Evolutionary conservation across 2,113 vertebrate genomes (phyloP).

Genomic region (Apodemus speciosus): DNA sequence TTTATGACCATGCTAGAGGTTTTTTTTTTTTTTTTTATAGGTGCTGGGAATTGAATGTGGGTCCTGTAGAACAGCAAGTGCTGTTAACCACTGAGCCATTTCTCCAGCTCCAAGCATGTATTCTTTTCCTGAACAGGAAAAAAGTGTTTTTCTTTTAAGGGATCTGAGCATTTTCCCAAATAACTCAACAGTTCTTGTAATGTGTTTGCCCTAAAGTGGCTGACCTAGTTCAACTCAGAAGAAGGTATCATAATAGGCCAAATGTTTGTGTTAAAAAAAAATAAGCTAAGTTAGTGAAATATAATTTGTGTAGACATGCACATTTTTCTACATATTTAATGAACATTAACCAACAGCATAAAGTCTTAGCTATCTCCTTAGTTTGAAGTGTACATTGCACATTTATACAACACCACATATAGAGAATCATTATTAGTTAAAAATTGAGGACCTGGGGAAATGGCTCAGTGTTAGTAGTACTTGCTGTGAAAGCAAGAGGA

Average conservation of each 20-base stretch:
- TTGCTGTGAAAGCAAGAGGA: not conserved
- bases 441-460: not conserved
- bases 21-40: not conserved
- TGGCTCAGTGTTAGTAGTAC: not conserved
- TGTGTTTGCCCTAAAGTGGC: not conserved
- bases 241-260: not conserved
- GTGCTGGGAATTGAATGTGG: not conserved
- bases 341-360: constrained; percentile 33
- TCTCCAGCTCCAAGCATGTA: no score
- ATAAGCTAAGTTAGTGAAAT: constrained; percentile 24
- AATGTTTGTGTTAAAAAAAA: constrained; percentile 37
- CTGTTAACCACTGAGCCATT: not conserved
- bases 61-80: no score
- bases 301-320: not conserved
- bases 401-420: constrained; percentile 3
- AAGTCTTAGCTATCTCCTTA: constrained; percentile 51
- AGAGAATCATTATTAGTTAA: not conserved
- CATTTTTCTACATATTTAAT: constrained; percentile 49
- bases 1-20: not conserved
- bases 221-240: constrained; percentile 41
- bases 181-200: constrained; percentile 17
- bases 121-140: not conserved
- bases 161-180: constrained; percentile 37
- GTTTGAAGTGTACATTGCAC: not conserved
- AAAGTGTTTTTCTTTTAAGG: constrained; percentile 48